Evolutionary conservation across 2,113 vertebrate genomes (phyloP).

Genomic region (Calidris pugnax): DNA sequence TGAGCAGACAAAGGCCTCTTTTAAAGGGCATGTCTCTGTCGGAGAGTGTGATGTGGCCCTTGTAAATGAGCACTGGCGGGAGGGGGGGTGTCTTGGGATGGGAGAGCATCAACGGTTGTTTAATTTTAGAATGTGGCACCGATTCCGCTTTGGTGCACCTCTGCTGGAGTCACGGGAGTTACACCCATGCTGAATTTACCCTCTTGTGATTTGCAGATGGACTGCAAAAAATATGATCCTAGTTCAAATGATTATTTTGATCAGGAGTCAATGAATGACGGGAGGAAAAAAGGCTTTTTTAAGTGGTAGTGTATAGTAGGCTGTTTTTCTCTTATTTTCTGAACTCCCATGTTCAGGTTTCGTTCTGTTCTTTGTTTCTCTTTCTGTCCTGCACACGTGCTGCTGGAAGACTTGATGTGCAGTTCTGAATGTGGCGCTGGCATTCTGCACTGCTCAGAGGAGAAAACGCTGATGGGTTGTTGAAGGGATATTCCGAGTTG

Average conservation of each 20-base stretch:
- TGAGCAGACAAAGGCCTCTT: constrained; percentile 53
- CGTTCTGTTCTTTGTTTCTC: constrained; percentile 62
- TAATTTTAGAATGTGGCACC: not conserved
- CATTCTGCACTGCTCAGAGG: not conserved
- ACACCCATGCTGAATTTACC: constrained; percentile 23
- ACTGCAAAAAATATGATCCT: not conserved
- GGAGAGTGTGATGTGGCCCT: not conserved
- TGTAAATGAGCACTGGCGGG: not conserved
- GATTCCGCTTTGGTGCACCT: not conserved
- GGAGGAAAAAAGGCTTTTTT: not conserved
- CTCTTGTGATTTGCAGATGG: not conserved
- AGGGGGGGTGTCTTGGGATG: not conserved
- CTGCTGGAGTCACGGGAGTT: not conserved
- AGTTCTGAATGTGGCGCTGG: not conserved
- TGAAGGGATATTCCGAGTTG: not conserved
- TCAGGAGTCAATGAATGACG: not conserved
- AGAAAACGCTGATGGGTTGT: not conserved
- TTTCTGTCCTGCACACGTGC: constrained; percentile 39
- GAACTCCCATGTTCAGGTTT: not conserved
- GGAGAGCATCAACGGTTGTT: not conserved
- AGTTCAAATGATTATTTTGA: not conserved
- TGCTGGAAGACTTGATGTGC: not conserved
- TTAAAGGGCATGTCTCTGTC: not conserved
- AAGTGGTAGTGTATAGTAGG: not conserved
- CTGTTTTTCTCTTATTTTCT: constrained; percentile 1